Evolutionary conservation across 2,113 vertebrate species (phyloP), one percentile per base, ranked within the genome.

Genomic region (Numida meleagris): DNA sequence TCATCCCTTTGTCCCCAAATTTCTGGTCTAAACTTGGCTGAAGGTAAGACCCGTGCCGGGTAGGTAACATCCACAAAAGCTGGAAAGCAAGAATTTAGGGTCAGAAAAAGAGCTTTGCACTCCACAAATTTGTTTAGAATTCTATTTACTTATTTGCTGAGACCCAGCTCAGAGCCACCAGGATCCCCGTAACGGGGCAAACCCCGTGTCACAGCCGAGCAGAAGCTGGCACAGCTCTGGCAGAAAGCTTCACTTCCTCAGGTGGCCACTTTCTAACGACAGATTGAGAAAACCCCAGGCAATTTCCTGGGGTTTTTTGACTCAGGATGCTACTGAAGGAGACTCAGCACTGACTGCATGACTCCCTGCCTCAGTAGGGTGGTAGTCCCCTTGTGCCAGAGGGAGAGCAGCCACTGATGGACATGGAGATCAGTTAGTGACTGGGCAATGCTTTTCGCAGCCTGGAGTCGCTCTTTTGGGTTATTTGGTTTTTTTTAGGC

Each of bases 241-340:
- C 75, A 84, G 46, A 58, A 93, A 85, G 45, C 88, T 91, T 86
- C 51, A 38, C n/a, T 82, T 94, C 55, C n/a, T 20, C 48, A 40
- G 10, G 25, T 53, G 82, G 63, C 43, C 24, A 62, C 55, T 67
- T 94, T 89, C 90, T 82, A 92, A 45, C 6, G 9, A 77, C 59
- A 91, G 94, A 91, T 57, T 62, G 63, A 77, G 57, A 92, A 94
- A 93, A 88, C 29, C 68, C 72, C 67, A 63, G 43, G 13, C 57
- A 65, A 36, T 24, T 72, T 50, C 66, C 9, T 1, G 1, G 5
- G 40, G 1, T 3, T 38, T 68, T 58, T 53, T 4, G 48, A n/a
- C 58, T 78, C 72, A 86, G 34, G 51, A 57, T 88, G 75, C 57
- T 71, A 24, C 45, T 59, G 68, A 50, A 3, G 62, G 58, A 45